phyloP scores from a whole-genome alignment of 2,113 vertebrate species.

The Anhinga rufa region DNA sequence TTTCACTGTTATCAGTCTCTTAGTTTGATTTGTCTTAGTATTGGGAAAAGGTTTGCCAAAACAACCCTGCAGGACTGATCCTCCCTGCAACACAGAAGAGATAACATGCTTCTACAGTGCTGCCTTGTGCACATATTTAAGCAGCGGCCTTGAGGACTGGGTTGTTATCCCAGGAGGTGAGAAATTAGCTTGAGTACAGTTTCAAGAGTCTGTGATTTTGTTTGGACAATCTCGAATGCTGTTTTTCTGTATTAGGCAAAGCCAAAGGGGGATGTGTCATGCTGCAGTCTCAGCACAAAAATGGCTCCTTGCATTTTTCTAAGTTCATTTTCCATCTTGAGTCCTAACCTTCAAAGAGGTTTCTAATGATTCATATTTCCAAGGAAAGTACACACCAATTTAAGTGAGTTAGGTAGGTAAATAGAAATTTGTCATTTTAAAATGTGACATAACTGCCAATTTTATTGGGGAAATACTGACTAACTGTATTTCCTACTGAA shows the following conservation, averaged over 20 bases:
- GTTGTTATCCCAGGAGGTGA: background rate
- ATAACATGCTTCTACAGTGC: background rate
- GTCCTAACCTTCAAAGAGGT: background rate
- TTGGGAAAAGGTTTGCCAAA: background rate
- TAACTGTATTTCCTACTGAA: background rate
- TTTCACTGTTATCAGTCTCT: background rate
- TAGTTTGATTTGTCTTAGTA: background rate
- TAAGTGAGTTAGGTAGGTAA: background rate
- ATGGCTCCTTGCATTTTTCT: slow-evolving; percentile 3
- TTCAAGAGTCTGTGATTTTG: background rate
- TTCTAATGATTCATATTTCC: slow-evolving; percentile 23
- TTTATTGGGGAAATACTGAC: background rate
- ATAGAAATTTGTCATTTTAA: slow-evolving; percentile 6
- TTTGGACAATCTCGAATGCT: background rate
- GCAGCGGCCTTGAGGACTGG: background rate
- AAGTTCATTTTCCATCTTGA: slow-evolving; percentile 37
- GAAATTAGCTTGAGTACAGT: background rate
- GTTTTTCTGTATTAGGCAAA: background rate
- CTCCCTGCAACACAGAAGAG: background rate
- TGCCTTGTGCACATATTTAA: background rate
- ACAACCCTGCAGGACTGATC: background rate
- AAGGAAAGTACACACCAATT: background rate
- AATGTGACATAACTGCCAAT: background rate
- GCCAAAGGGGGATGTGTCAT: background rate
- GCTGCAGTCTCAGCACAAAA: background rate